Conservation (phyloP, 1,140 invertebrate genomes). For the Neomicropteryx cornuta region DNA sequence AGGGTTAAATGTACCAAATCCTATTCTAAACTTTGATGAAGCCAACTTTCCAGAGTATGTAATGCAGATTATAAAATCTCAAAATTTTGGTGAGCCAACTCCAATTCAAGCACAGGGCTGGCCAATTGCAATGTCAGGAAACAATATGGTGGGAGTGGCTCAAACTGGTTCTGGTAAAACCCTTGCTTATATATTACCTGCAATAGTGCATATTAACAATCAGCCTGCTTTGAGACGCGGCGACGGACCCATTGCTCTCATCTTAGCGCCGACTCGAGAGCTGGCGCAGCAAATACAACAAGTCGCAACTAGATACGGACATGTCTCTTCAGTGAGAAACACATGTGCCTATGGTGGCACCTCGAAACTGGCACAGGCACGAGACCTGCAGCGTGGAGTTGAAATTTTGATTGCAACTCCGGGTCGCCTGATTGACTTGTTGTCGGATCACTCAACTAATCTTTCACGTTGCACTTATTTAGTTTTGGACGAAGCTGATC, state of each 20-base stretch:
- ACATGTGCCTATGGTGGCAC: constrained; percentile 93
- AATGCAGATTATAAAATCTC: constrained; percentile 55
- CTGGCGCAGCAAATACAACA: constrained; percentile 92
- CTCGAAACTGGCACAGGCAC: constrained; percentile 62
- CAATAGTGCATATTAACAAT: constrained; percentile 84
- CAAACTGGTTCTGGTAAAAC: constrained; percentile 91
- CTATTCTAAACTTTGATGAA: constrained; percentile 64
- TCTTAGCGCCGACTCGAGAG: constrained; percentile 89
- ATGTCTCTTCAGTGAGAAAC: constrained; percentile 64
- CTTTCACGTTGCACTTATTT: constrained; percentile 72
- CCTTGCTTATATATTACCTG: constrained; percentile 66
- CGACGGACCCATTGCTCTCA: constrained; percentile 78
- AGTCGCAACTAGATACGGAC: constrained; percentile 81
- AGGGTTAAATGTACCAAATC: constrained; percentile 57
- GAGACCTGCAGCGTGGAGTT: constrained; percentile 69
- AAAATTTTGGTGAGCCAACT: constrained; percentile 72
- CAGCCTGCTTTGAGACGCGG: constrained; percentile 66
- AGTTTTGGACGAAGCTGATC: constrained; percentile 54
- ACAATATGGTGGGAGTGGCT: constrained; percentile 90
- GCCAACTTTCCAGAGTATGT: constrained; percentile 68
- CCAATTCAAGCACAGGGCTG: constrained; percentile 81
- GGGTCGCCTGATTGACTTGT: constrained; percentile 89
- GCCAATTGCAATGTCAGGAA: constrained; percentile 82
- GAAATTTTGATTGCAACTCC: constrained; percentile 90
- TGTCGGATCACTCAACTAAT: constrained; percentile 78